Conservation (phyloP, 1,140 invertebrate genomes). For the Ceratosolen solmsi region DNA sequence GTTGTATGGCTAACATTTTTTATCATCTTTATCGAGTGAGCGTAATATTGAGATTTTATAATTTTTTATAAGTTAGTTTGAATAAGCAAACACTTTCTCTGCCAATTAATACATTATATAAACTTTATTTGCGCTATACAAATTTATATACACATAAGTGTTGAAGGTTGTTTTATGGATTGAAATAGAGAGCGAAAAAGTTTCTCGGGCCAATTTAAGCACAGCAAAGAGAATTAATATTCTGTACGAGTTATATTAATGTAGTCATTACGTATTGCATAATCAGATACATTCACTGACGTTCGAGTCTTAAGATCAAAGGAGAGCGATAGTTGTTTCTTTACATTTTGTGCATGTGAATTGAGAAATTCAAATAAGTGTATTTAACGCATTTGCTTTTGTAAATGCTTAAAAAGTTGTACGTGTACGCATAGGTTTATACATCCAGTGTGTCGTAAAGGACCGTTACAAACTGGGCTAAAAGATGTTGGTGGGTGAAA, state of each 20-base stretch:
- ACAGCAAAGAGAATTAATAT: too few relatives aligned
- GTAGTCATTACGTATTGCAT: not conserved
- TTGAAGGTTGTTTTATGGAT: too few relatives aligned
- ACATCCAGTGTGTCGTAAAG: constrained; percentile 60
- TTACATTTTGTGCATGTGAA: not conserved
- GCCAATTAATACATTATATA: not conserved
- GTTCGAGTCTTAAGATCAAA: constrained; percentile 7
- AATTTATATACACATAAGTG: too few relatives aligned
- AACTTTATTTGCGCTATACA: too few relatives aligned
- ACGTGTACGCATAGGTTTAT: constrained; percentile 36
- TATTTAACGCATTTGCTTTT: not conserved
- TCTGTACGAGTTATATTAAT: too few relatives aligned
- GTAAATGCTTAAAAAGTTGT: not conserved
- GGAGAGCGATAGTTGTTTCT: not conserved
- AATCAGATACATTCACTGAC: constrained; percentile 27
- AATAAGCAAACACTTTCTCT: not conserved
- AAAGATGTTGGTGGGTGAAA: constrained; percentile 69
- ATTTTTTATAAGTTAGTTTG: too few relatives aligned
- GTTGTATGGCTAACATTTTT: too few relatives aligned
- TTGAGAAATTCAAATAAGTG: not conserved
- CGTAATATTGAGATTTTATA: too few relatives aligned
- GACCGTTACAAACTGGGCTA: constrained; percentile 61
- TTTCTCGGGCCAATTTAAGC: too few relatives aligned
- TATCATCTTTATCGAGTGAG: too few relatives aligned
- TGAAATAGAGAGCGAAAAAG: not conserved